Percentiles rank a stretch among this genome's conserved stretches.
phyloP scores from a whole-genome alignment of 2,888 invertebrate genomes.

The Stenichneumon culpator region DNA sequence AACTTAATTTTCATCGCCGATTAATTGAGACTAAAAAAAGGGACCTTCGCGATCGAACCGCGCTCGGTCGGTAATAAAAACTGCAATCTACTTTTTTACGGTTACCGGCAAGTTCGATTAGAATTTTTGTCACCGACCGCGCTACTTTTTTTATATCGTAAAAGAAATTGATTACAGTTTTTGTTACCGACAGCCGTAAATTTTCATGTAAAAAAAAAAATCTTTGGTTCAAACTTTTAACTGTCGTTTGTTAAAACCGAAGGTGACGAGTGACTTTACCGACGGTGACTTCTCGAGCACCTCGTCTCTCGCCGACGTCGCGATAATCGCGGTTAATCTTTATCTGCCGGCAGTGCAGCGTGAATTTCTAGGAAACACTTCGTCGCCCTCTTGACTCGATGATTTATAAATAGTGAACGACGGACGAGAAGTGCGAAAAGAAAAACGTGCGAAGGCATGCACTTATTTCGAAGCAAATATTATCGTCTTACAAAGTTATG shows the following conservation, averaged over 20 bases:
- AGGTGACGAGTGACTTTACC: no score
- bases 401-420: conserved; percentile 30
- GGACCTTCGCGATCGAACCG: no score
- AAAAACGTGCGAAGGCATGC: not conserved
- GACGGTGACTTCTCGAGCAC: not conserved
- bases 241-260: no score
- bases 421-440: not conserved
- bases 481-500: not conserved
- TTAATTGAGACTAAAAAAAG: not conserved
- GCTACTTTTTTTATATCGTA: no score
- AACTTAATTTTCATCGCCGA: not conserved
- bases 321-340: not conserved
- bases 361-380: conserved; percentile 5
- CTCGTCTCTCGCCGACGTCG: not conserved
- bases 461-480: not conserved
- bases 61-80: no score
- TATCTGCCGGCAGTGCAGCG: conserved; percentile 17
- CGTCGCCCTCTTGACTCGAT: not conserved
- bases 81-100: no score
- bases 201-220: no score
- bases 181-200: no score
- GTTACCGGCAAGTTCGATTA: no score
- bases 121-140: no score
- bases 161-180: no score
- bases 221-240: no score